These are phyloP conservation scores for Columbina picui DNA, from an alignment of 2,113 vertebrate genomes.

Conservation along the genomic window DNA sequence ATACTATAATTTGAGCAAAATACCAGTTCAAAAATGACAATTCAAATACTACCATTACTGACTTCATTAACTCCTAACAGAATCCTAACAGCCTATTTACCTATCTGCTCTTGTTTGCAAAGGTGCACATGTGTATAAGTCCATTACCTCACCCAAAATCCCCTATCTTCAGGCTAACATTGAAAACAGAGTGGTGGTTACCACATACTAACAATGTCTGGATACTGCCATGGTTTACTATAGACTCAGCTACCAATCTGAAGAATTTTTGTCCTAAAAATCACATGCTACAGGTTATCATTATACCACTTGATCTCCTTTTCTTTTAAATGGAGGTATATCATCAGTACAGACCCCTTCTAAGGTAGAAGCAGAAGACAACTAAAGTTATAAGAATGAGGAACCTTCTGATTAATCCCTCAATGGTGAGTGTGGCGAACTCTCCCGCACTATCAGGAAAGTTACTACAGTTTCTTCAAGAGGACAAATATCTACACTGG, in stretches of 20 bases:
- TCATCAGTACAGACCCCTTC: neutral
- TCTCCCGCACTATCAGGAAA: neutral
- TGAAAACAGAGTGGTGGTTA: neutral
- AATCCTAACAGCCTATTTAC: neutral
- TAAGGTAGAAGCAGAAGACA: neutral
- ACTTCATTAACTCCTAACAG: neutral
- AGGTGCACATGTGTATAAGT: fast-evolving
- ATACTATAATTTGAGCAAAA: neutral
- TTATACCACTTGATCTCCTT: neutral
- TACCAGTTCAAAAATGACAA: neutral
- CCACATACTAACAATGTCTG: neutral
- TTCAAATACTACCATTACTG: neutral
- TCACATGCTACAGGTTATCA: neutral
- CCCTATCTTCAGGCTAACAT: neutral
- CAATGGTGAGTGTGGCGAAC: neutral
- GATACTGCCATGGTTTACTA: neutral
- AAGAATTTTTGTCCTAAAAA: neutral
- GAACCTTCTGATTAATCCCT: neutral
- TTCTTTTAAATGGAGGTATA: neutral
- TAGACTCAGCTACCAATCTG: neutral
- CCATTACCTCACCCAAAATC: fast-evolving
- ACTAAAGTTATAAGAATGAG: neutral
- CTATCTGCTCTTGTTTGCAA: neutral
- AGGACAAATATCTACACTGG: neutral
- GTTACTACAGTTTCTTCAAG: neutral